Evolutionary conservation across 2,113 vertebrate genomes (phyloP).

Genomic region (Danionella cerebrum): DNA sequence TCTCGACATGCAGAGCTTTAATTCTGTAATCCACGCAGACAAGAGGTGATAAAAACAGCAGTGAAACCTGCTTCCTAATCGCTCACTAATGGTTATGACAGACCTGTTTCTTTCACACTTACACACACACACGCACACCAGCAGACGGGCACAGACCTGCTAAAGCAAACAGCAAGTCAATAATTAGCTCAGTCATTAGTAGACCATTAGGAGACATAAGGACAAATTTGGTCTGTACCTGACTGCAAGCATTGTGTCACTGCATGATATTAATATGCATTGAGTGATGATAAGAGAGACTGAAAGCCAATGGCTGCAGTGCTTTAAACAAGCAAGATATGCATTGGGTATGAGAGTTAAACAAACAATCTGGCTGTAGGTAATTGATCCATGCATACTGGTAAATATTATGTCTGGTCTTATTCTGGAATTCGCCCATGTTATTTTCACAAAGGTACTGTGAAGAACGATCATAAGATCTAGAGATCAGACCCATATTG

Average conservation of each 20-base stretch:
- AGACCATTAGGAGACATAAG: slow-evolving; percentile 34
- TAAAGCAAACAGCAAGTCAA: slow-evolving; percentile 12
- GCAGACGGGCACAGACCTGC: slow-evolving; percentile 25
- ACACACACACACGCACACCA: slow-evolving; percentile 3
- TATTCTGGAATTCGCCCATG: too few relatives aligned
- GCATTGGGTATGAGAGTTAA: neutral
- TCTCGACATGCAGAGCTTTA: slow-evolving; percentile 52
- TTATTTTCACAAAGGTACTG: too few relatives aligned
- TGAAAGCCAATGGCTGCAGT: neutral
- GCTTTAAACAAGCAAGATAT: neutral
- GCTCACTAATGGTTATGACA: slow-evolving; percentile 54
- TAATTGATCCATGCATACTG: too few relatives aligned
- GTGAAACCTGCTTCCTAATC: slow-evolving; percentile 50
- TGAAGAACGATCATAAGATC: too few relatives aligned
- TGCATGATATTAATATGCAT: neutral
- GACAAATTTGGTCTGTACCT: neutral
- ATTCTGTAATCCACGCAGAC: slow-evolving; percentile 59
- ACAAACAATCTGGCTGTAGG: neutral
- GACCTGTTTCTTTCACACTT: slow-evolving; percentile 43
- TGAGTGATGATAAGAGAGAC: neutral
- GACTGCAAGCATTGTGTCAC: neutral
- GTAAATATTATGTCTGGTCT: too few relatives aligned
- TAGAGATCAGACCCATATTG: too few relatives aligned
- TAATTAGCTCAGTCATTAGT: slow-evolving; percentile 48
- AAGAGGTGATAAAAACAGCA: slow-evolving; percentile 48